phyloP scores from a whole-genome alignment of 2,888 invertebrate species.

The Rotaria magnacalcarata region DNA sequence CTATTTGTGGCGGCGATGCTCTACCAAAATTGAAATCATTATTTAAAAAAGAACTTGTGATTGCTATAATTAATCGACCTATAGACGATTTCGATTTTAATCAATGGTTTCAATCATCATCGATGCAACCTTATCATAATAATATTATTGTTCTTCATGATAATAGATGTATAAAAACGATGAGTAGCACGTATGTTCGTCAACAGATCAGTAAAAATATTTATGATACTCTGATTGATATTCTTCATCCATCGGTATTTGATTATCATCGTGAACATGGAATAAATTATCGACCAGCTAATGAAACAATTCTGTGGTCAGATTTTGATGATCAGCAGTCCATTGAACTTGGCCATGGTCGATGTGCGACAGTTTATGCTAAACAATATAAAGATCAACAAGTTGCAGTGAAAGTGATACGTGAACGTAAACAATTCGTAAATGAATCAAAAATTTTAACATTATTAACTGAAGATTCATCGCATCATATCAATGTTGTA shows the following conservation, averaged over 20 bases:
- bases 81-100: neutral
- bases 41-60: conserved; percentile 19
- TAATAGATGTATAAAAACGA: neutral
- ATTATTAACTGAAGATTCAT: neutral
- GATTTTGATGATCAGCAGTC: neutral
- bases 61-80: neutral
- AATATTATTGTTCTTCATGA: neutral
- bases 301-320: conserved; percentile 9
- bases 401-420: neutral
- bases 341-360: neutral
- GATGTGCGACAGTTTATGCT: neutral
- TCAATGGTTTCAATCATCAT: neutral
- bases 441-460: neutral
- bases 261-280: neutral
- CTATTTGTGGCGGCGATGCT: neutral
- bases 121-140: neutral
- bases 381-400: neutral
- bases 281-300: neutral
- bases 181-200: neutral
- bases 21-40: neutral
- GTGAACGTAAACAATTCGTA: neutral
- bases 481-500: neutral
- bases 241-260: neutral
- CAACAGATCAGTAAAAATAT: neutral
- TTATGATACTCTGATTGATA: neutral